Conservation (phyloP, 2,888 invertebrate species). For the Gortyna flavago region DNA sequence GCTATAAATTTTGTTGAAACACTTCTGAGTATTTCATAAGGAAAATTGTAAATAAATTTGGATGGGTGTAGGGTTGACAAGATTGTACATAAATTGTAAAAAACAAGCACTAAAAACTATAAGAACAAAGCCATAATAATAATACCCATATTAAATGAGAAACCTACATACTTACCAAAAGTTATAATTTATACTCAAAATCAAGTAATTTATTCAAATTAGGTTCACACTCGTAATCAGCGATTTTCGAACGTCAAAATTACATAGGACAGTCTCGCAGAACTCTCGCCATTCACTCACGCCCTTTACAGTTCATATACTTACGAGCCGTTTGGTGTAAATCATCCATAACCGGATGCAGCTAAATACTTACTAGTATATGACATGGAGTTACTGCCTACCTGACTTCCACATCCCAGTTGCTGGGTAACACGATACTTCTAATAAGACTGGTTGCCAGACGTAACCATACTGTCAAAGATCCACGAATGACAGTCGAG, state of each 20-base stretch:
- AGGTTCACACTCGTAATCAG: too few relatives aligned
- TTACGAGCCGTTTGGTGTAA: too few relatives aligned
- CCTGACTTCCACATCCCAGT: neutral
- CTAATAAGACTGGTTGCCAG: neutral
- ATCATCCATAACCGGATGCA: too few relatives aligned
- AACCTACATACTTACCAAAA: too few relatives aligned
- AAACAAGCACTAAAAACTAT: neutral
- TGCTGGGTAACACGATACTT: neutral
- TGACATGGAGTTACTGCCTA: neutral
- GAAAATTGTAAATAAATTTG: slow-evolving; percentile 83
- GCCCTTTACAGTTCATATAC: too few relatives aligned
- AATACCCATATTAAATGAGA: neutral
- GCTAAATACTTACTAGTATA: neutral
- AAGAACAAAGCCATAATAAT: neutral
- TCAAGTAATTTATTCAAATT: too few relatives aligned
- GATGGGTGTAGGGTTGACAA: slow-evolving; percentile 69
- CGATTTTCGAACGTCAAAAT: too few relatives aligned
- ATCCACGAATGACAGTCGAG: neutral
- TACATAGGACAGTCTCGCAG: too few relatives aligned
- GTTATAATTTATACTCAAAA: too few relatives aligned
- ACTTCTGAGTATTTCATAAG: slow-evolving; percentile 83
- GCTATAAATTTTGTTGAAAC: slow-evolving; percentile 80
- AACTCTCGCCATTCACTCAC: too few relatives aligned
- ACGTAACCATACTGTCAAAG: neutral
- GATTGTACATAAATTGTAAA: neutral